phyloP scores from a whole-genome alignment of 2,113 vertebrate species.

The Strigops habroptila region DNA sequence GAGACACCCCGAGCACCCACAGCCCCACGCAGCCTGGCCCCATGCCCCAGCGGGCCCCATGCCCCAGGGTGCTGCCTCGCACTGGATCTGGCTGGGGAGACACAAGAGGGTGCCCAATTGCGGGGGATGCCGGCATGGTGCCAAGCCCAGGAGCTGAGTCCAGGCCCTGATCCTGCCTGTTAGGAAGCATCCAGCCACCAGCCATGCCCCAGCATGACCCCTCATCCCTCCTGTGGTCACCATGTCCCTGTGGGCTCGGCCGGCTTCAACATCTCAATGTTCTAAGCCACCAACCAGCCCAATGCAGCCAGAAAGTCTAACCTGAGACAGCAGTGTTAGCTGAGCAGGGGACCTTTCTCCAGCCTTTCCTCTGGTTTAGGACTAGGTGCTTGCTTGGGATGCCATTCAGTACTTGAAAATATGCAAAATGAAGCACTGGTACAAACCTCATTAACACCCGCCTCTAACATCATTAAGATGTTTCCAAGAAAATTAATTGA shows the following conservation, averaged over 20 bases:
- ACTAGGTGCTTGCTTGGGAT: conserved; percentile 37
- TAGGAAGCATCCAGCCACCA: background rate
- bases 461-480: conserved; percentile 95
- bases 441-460: conserved; percentile 86
- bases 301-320: background rate
- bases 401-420: conserved; percentile 71
- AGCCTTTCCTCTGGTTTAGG: conserved; percentile 21
- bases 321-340: background rate
- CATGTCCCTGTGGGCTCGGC: rapidly evolving
- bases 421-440: conserved; percentile 75
- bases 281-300: background rate
- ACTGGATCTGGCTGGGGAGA: background rate
- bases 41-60: rapidly evolving
- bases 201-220: rapidly evolving
- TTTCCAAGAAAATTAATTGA: conserved; percentile 98
- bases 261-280: rapidly evolving
- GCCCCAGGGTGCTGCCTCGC: background rate
- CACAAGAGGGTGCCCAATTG: rapidly evolving
- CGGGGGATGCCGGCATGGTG: rapidly evolving
- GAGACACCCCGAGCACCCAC: background rate
- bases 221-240: rapidly evolving
- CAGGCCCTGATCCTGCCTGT: background rate
- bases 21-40: background rate
- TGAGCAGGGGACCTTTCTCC: background rate
- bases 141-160: background rate